Conservation (phyloP, 2,113 vertebrate genomes). For the zebrafish (Danio rerio) region GRCz12tu NC_133192.1:23207001-23207500, state of each 20-base stretch:
- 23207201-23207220: not conserved
- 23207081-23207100: not conserved
- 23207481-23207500: no score
- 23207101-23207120: not conserved
- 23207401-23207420: not conserved
- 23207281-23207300: not conserved
- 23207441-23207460: not conserved
- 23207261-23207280: not conserved
- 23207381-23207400: not conserved
- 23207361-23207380: not conserved
- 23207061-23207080: not conserved
- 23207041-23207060: slow-evolving; percentile 33
- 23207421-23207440: not conserved
- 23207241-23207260: not conserved
- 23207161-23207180: not conserved
- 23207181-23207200: not conserved
- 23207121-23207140: not conserved
- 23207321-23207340: not conserved
- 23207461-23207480: no score
- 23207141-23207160: slow-evolving; percentile 10
- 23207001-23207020: slow-evolving; percentile 45
- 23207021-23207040: slow-evolving; percentile 56
- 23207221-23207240: not conserved
- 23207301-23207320: not conserved
- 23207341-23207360: not conserved